These are phyloP conservation scores for Achroia grisella DNA, from an alignment of 1,140 invertebrate species.

Conservation along the genomic window DNA sequence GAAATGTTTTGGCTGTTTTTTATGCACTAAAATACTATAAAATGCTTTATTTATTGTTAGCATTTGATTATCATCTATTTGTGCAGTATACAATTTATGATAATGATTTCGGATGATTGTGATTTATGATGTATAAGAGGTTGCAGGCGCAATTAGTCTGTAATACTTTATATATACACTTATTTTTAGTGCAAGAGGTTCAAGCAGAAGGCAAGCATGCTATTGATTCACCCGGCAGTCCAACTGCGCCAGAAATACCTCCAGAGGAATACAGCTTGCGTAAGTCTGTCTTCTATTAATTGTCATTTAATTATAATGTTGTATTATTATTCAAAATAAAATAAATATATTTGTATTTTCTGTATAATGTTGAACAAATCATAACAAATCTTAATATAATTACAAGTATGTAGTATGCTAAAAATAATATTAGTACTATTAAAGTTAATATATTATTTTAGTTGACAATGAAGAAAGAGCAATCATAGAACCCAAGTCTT, in stretches of 20 bases:
- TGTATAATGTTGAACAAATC: neutral
- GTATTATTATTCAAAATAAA: neutral
- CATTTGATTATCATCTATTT: no score
- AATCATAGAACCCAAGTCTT: slow-evolving; percentile 92
- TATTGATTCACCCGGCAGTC: slow-evolving; percentile 94
- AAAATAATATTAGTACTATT: neutral
- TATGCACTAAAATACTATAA: no score
- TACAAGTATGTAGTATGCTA: no score
- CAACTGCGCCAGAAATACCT: slow-evolving; percentile 87
- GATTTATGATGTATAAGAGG: neutral
- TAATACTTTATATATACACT: slow-evolving; percentile 1
- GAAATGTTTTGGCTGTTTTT: no score
- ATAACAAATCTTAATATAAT: neutral
- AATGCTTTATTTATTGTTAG: no score
- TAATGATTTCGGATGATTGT: no score
- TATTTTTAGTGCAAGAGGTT: slow-evolving; percentile 90
- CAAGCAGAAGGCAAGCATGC: slow-evolving; percentile 97
- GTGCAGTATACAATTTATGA: no score
- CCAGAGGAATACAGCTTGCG: slow-evolving; percentile 94
- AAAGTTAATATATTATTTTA: slow-evolving; percentile 38
- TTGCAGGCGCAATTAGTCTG: slow-evolving; percentile 22
- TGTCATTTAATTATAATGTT: no score
- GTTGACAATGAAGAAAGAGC: slow-evolving; percentile 98
- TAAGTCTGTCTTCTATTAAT: slow-evolving; percentile 58
- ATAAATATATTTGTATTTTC: neutral